Conservation (phyloP, 2,797 vertebrate genomes). For the Halcyon smyrnensis region DNA sequence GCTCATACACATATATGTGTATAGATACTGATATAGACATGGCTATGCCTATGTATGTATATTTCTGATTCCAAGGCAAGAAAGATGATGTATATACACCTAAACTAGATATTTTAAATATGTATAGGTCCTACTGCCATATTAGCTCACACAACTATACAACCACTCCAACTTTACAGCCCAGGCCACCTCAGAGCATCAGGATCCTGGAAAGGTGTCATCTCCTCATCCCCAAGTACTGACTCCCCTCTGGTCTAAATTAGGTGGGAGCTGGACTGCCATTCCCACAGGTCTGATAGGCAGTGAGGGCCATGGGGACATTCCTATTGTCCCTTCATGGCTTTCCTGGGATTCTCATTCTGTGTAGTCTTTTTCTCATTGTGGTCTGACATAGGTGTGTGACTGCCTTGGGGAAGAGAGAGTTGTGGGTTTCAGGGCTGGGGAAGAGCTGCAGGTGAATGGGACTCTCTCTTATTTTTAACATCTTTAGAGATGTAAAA, state of each 20-base stretch:
- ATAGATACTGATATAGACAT: background rate
- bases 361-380: background rate
- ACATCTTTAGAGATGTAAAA: background rate
- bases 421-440: accelerated
- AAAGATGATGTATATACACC: background rate
- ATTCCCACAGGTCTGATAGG: background rate
- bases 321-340: background rate
- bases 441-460: background rate
- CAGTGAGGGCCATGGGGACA: background rate
- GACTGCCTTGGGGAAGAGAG: accelerated
- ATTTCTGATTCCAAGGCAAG: background rate
- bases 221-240: background rate
- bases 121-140: accelerated
- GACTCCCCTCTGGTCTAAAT: background rate
- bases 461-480: background rate
- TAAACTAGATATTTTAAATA: background rate
- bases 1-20: background rate
- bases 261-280: background rate
- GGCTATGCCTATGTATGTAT: background rate
- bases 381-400: background rate
- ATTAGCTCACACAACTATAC: background rate
- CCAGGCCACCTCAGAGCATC: background rate
- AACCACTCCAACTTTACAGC: background rate
- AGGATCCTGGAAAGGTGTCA: background rate
- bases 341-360: background rate